Evolutionary conservation across 2,113 vertebrate genomes (phyloP).

Genomic region (Dipodomys merriami): DNA sequence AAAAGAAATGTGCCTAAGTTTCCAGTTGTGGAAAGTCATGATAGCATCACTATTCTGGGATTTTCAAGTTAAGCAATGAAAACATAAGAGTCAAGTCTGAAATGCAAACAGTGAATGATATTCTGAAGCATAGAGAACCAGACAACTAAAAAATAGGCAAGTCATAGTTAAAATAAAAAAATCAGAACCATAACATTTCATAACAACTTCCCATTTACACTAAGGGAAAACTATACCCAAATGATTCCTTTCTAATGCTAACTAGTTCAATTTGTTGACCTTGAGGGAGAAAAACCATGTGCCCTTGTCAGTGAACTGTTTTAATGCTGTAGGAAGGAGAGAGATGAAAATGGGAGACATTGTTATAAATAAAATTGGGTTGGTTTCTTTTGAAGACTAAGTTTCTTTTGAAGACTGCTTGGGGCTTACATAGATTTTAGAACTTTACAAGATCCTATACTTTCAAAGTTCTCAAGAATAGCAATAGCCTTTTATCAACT

Average conservation of each 20-base stretch:
- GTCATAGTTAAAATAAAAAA: background rate
- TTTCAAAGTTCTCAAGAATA: conserved; percentile 18
- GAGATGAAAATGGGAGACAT: background rate
- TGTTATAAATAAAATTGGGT: background rate
- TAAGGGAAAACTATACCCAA: background rate
- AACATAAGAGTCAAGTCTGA: conserved; percentile 8
- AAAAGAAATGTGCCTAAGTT: conserved; percentile 28
- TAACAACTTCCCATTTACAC: background rate
- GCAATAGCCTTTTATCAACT: background rate
- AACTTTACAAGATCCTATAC: background rate
- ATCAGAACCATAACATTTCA: background rate
- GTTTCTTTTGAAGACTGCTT: background rate
- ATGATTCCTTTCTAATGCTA: background rate
- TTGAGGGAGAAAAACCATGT: background rate
- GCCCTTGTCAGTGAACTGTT: background rate
- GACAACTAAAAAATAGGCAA: conserved; percentile 28
- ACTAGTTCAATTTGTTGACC: background rate
- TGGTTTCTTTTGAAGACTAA: conserved; percentile 10
- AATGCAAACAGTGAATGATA: conserved; percentile 46
- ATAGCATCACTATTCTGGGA: background rate
- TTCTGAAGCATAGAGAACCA: conserved; percentile 31
- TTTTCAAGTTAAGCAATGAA: conserved; percentile 38
- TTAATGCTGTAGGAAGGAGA: background rate
- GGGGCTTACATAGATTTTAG: background rate
- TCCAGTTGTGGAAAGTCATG: conserved; percentile 2